Conservation (phyloP, 2,113 vertebrate genomes). For the Rhodinocichla rosea region DNA sequence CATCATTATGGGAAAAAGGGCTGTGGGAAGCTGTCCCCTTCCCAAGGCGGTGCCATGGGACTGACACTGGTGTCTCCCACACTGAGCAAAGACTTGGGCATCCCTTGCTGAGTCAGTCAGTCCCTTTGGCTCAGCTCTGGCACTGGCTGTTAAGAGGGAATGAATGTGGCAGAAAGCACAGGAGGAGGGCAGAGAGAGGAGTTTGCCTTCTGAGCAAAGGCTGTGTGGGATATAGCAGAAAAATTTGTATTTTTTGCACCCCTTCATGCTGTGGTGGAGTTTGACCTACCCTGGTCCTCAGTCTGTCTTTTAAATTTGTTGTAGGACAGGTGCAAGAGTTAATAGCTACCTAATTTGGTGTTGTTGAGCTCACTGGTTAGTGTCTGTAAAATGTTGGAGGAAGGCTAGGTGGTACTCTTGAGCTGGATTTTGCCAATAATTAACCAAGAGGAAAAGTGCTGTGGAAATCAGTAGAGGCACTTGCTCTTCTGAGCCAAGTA, state of each 20-base stretch:
- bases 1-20: background rate
- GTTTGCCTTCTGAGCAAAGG: background rate
- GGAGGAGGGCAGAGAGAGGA: background rate
- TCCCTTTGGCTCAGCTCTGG: background rate
- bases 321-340: background rate
- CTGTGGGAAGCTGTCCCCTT: background rate
- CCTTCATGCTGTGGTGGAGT: background rate
- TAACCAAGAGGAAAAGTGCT: background rate
- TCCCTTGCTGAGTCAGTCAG: background rate
- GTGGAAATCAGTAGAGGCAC: background rate
- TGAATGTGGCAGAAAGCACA: background rate
- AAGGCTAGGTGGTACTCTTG: slow-evolving; percentile 66
- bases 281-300: background rate
- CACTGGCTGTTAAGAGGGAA: background rate
- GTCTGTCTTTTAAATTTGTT: background rate
- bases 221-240: background rate
- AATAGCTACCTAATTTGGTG: background rate
- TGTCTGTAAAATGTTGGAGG: slow-evolving; percentile 24
- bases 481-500: background rate
- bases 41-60: background rate
- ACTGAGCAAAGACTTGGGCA: background rate
- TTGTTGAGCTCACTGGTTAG: background rate
- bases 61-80: background rate
- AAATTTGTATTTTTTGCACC: background rate
- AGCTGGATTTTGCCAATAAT: slow-evolving; percentile 47